A percentile compares a stretch with the other conserved stretches of the same genome.
phyloP scores from a whole-genome alignment of 2,888 invertebrate species.

The Tromatobia lineatoria region DNA sequence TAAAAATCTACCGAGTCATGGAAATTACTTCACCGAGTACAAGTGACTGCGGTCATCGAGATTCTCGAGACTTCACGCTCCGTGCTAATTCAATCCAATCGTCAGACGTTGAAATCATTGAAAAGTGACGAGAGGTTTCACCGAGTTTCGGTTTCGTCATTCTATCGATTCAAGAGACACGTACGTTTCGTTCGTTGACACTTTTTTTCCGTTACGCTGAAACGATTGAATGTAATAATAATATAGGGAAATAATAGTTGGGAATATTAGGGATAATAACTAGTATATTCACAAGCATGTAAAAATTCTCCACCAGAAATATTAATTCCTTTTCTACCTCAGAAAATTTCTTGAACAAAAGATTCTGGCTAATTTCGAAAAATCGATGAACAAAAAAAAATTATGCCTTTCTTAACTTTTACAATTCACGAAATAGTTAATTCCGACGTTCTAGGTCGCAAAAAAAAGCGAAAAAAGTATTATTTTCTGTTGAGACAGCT shows the following conservation, averaged over 20 bases:
- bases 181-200: constrained; percentile 21
- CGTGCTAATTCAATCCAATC: constrained; percentile 32
- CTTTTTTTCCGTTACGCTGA: neutral
- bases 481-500: no score
- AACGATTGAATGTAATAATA: neutral
- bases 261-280: no score
- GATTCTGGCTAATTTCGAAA: no score
- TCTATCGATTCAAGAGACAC: constrained; percentile 14
- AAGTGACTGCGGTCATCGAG: constrained; percentile 32
- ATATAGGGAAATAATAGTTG: neutral
- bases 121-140: constrained; percentile 39
- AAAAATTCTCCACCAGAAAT: no score
- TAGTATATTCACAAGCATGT: no score
- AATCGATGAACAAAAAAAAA: no score
- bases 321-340: no score
- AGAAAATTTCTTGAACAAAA: no score
- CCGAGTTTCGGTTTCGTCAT: constrained; percentile 43
- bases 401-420: no score
- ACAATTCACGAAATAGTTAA: no score
- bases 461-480: no score
- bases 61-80: constrained; percentile 47
- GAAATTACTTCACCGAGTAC: constrained; percentile 46
- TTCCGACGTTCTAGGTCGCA: no score
- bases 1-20: constrained; percentile 42
- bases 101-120: constrained; percentile 38